Conservation (phyloP, 2,888 invertebrate genomes). For the Meandrusa payeni region DNA sequence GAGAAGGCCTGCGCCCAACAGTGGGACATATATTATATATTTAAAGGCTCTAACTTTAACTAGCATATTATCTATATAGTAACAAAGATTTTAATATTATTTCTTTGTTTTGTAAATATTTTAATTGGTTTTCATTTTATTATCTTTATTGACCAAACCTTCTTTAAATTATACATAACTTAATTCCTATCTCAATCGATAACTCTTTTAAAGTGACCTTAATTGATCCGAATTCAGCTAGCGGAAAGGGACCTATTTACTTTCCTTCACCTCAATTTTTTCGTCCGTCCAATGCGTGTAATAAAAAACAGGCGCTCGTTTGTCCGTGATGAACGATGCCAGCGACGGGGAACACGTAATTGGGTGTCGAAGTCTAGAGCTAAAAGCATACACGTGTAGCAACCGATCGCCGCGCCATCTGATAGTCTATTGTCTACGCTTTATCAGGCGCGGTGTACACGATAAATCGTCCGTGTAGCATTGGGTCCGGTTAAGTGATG, state of each 20-base stretch:
- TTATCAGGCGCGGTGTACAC: slow-evolving; percentile 66
- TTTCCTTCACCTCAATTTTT: slow-evolving; percentile 11
- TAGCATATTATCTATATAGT: too few relatives aligned
- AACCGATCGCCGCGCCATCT: slow-evolving; percentile 53
- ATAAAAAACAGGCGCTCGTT: slow-evolving; percentile 62
- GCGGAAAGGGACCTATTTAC: slow-evolving; percentile 10
- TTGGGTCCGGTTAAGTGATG: slow-evolving; percentile 49
- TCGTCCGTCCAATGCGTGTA: slow-evolving; percentile 28
- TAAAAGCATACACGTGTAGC: slow-evolving; percentile 77
- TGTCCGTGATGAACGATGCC: slow-evolving; percentile 66
- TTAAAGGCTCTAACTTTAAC: too few relatives aligned
- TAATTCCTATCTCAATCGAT: background rate
- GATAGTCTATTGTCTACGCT: slow-evolving; percentile 72
- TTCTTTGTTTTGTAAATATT: too few relatives aligned
- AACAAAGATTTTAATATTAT: too few relatives aligned
- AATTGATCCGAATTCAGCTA: slow-evolving; percentile 4
- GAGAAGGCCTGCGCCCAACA: too few relatives aligned
- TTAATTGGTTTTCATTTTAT: too few relatives aligned
- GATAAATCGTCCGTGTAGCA: slow-evolving; percentile 71
- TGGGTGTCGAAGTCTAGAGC: slow-evolving; percentile 71
- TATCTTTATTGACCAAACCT: too few relatives aligned
- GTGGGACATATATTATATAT: too few relatives aligned
- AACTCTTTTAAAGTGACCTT: slow-evolving; percentile 6
- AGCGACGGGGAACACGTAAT: slow-evolving; percentile 61
- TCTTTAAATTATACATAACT: too few relatives aligned